A percentile compares a stretch with the other conserved stretches of the same genome.
These are phyloP conservation scores for Acipenser ruthenus DNA, from an alignment of 2,797 vertebrate genomes.

Conservation along the genomic window DNA sequence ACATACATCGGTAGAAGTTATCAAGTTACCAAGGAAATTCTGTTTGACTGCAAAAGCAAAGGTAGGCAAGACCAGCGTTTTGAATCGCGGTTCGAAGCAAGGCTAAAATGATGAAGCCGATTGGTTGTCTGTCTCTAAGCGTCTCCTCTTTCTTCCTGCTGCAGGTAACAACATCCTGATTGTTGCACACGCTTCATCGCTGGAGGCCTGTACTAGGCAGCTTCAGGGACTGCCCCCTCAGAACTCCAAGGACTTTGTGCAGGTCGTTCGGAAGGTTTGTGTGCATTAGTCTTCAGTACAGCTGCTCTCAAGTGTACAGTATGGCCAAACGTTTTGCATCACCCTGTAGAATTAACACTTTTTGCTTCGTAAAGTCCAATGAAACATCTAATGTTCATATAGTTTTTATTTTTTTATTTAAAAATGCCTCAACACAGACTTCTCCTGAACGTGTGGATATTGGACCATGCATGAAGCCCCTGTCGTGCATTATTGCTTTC, in stretches of 20 bases:
- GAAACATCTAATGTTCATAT: too few relatives aligned
- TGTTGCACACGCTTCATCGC: slow-evolving; percentile 93
- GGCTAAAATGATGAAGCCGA: not conserved
- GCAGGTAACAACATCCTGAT: slow-evolving; percentile 91
- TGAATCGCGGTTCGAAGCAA: too few relatives aligned
- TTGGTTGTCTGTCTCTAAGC: slow-evolving; percentile 18
- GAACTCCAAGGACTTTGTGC: slow-evolving; percentile 96
- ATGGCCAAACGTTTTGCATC: too few relatives aligned
- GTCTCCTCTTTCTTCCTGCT: slow-evolving; percentile 22
- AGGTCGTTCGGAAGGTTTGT: slow-evolving; percentile 93
- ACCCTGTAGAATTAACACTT: too few relatives aligned
- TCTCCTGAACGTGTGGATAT: too few relatives aligned
- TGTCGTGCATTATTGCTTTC: not conserved
- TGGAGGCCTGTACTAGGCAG: slow-evolving; percentile 95
- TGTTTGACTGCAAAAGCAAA: slow-evolving; percentile 84
- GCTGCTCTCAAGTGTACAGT: too few relatives aligned
- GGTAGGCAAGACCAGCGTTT: slow-evolving; percentile 55
- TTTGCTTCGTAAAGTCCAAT: too few relatives aligned
- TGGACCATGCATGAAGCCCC: too few relatives aligned
- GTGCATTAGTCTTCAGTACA: not conserved
- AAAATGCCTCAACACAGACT: too few relatives aligned
- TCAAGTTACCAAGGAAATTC: slow-evolving; percentile 93
- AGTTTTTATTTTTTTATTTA: too few relatives aligned
- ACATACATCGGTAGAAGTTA: slow-evolving; percentile 92
- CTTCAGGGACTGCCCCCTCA: slow-evolving; percentile 89